Evolutionary conservation across 2,113 vertebrate species (phyloP), one percentile per base, ranked within the genome.

Genomic region (Clarias gariepinus): DNA sequence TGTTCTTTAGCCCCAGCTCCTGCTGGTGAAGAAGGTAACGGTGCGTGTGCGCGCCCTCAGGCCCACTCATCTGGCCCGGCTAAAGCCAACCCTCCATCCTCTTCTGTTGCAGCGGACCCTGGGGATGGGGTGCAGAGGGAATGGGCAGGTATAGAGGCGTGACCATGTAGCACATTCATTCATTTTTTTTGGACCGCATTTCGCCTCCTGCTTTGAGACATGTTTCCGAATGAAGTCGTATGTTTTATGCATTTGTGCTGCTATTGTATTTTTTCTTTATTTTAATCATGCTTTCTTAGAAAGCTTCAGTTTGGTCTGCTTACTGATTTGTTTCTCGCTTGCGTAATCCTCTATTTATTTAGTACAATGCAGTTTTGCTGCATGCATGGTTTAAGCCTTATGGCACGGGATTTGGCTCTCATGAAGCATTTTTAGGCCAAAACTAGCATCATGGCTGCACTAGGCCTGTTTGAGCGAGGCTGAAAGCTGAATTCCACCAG

Each of bases 111-210:
- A 18, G 89, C n/a, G 69, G 91, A 92, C 15, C 80, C 76, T 9
- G 87, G 82, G 9, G 90, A 90, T 69, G 80, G 81, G 64, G 80
- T 64, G 3, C 61, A 87, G 73, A 92, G 85, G 90, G 92, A 93
- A 63, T 68, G 84, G 91, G 94, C 96, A 97, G 97, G 98, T 99
- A 94, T 86, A 74, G 58, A 1, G 66, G 88, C 74, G n/a, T 78
- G 68, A 36, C 33, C 85, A 28, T 7, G 13, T 82, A 1, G 36
- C 36, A 60, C 47, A n/a, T 19, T 85, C 12, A 28, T 53, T 66
- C 18, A 33, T 28, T 57, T 81, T 60, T 86, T 85, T 55, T 55
- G 13, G 28, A 53, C 28, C 7, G 18, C 13, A 25, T 25, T 18
- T 13, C 0, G 3, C 4, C 18, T 41, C 23, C 21, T 16, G n/a